A percentile compares a stretch with the other conserved stretches of the same genome.
Evolutionary conservation across 1,140 invertebrate species (phyloP).

Genomic region (Antheraea pernyi): DNA sequence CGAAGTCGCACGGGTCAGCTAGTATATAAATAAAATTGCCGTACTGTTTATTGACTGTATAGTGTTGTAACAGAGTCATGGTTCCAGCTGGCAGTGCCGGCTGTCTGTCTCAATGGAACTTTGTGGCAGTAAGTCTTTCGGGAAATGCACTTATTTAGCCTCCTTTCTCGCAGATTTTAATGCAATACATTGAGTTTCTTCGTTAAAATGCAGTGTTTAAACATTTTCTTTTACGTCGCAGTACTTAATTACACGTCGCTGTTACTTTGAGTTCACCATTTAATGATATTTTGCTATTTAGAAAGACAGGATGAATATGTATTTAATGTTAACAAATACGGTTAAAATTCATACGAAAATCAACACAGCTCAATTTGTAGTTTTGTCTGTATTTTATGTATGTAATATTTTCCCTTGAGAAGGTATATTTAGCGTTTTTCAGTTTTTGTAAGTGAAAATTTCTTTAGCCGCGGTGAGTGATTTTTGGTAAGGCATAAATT

Average conservation of each 20-base stretch:
- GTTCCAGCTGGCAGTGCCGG: slow-evolving; percentile 5
- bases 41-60: neutral
- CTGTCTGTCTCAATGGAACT: slow-evolving; percentile 12
- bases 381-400: no score
- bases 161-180: slow-evolving; percentile 29
- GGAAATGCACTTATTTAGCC: slow-evolving; percentile 31
- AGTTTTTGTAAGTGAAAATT: no score
- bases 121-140: slow-evolving; percentile 14
- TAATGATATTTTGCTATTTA: neutral
- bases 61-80: neutral
- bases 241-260: slow-evolving; percentile 19
- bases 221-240: slow-evolving; percentile 20
- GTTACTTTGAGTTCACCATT: neutral
- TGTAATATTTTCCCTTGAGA: no score
- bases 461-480: no score
- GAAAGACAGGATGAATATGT: no score
- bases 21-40: neutral
- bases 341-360: no score
- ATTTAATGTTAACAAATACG: no score
- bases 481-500: no score
- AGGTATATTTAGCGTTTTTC: no score
- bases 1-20: no score
- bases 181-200: slow-evolving; percentile 26
- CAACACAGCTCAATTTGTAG: no score
- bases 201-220: slow-evolving; percentile 25